Percentiles rank a stretch among this genome's conserved stretches.
These are phyloP conservation scores for Trachemys scripta DNA, from an alignment of 2,113 vertebrate species.

Conservation along the genomic window DNA sequence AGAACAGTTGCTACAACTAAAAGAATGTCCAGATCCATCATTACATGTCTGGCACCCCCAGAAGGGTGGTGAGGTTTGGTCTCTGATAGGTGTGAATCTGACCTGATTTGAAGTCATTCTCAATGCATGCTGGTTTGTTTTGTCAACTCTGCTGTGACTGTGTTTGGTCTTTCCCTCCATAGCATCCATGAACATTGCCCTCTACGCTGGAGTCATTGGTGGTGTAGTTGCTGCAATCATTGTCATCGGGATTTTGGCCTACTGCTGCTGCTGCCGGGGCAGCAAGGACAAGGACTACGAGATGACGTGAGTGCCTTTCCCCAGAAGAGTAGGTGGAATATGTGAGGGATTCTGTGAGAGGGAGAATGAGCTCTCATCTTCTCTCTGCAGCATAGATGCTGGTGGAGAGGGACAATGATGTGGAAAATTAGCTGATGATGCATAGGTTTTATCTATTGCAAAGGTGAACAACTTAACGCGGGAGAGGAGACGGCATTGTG, in stretches of 20 bases:
- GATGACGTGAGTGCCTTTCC: slow-evolving; percentile 74
- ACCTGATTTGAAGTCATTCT: accelerated
- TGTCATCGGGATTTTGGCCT: slow-evolving; percentile 80
- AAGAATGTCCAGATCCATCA: not conserved
- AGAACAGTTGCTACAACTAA: not conserved
- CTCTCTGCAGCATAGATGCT: not conserved
- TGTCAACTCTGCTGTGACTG: not conserved
- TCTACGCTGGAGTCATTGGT: slow-evolving; percentile 84
- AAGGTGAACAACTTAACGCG: not conserved
- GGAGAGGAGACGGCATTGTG: not conserved
- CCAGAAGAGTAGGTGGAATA: accelerated
- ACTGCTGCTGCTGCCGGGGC: slow-evolving; percentile 84
- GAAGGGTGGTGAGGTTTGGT: not conserved
- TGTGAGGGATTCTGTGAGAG: not conserved
- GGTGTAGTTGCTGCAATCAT: slow-evolving; percentile 80
- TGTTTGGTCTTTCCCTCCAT: not conserved
- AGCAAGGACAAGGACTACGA: slow-evolving; percentile 36
- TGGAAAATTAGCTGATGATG: not conserved
- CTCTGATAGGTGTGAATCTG: not conserved
- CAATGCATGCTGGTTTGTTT: not conserved
- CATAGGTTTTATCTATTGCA: not conserved
- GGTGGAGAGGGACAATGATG: accelerated
- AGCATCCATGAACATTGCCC: slow-evolving; percentile 88
- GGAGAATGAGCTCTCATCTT: not conserved
- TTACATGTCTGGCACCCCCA: not conserved